These are phyloP conservation scores for Lasioglossum morio DNA, from an alignment of 2,888 invertebrate species.

Conservation along the genomic window DNA sequence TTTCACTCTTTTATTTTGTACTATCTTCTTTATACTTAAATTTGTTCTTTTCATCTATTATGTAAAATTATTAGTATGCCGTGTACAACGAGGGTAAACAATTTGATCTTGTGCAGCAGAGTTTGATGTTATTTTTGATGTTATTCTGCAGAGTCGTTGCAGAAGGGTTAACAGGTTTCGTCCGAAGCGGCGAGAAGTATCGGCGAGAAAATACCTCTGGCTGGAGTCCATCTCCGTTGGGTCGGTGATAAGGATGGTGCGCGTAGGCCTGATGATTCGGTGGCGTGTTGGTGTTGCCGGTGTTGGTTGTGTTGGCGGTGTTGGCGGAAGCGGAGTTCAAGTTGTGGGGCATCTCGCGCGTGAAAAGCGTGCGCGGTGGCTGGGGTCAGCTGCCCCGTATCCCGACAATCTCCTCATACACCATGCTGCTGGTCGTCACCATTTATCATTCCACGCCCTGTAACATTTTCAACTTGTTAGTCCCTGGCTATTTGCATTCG, in stretches of 20 bases:
- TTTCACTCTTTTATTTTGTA: too few relatives aligned
- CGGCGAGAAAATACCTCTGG: conserved; percentile 80
- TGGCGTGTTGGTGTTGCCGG: conserved; percentile 73
- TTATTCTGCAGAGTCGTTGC: not conserved
- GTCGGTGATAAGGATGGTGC: conserved; percentile 76
- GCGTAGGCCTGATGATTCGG: conserved; percentile 81
- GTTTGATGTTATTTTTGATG: too few relatives aligned
- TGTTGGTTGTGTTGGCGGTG: conserved; percentile 77
- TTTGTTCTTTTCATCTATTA: too few relatives aligned
- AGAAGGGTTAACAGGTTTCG: not conserved
- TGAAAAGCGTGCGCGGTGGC: conserved; percentile 83
- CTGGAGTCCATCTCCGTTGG: conserved; percentile 81
- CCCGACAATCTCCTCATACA: conserved; percentile 84
- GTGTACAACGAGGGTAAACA: too few relatives aligned
- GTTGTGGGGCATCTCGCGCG: conserved; percentile 83
- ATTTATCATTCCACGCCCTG: conserved; percentile 78
- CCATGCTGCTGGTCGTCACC: conserved; percentile 84
- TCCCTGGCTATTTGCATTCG: not conserved
- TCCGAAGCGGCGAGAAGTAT: not conserved
- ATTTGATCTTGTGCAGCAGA: too few relatives aligned
- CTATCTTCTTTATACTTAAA: too few relatives aligned
- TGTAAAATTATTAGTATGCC: too few relatives aligned
- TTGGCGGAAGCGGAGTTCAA: conserved; percentile 82
- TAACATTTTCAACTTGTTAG: conserved; percentile 30
- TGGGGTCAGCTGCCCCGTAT: conserved; percentile 85